Base-by-base conservation (phyloP, 2,888 invertebrate genomes). In the Heliconius sara region DNA sequence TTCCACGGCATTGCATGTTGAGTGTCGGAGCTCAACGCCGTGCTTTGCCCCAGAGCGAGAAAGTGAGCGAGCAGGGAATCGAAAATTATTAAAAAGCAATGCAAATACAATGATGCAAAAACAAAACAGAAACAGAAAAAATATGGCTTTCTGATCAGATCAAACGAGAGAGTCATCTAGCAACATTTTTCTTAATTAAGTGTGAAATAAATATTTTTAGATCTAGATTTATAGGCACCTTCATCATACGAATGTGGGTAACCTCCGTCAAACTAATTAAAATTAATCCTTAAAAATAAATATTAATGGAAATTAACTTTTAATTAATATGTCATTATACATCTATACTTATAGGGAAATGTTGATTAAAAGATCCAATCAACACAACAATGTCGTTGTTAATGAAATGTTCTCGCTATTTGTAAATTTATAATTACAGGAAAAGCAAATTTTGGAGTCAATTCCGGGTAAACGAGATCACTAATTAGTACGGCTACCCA, bases 401-500 rank as follows among this genome's bases (percentile, higher is more conserved):
- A 83, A 84, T 83, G 84, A 82, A 82, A 83, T 82, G 83, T 81
- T 81, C 83, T 82, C 76, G 80, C 77, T 82, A 80, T 83, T 83
- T 83, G 82, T 83, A 79, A 80, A 84, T 82, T 83, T 81, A 83
- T 83, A 84, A 83, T 82, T 80, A 82, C 82, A 82, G 81, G 79
- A 83, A 52, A 83, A 84, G 83, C 83, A 80, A 82, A 83, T 83
- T 81, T 84, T 79, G 76, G 79, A 83, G 83, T 81, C 81, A 81
- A 83, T 82, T 83, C 80, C 78, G 75, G 77, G 78, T 79, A 82
- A 85, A 83, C 83, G 84, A 83, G 83, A 83, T 84, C 82, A 81
- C 82, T 84, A 84, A 83, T 84, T 84, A 84, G 83, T 76, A 77
- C 76, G 70, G 80, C 80, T 79, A 75, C 73, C 79, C 80, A 79